A percentile compares a stretch with the other conserved stretches of the same genome.
Evolutionary conservation across 2,888 invertebrate species (phyloP).

Genomic region (Drosophila rubida): DNA sequence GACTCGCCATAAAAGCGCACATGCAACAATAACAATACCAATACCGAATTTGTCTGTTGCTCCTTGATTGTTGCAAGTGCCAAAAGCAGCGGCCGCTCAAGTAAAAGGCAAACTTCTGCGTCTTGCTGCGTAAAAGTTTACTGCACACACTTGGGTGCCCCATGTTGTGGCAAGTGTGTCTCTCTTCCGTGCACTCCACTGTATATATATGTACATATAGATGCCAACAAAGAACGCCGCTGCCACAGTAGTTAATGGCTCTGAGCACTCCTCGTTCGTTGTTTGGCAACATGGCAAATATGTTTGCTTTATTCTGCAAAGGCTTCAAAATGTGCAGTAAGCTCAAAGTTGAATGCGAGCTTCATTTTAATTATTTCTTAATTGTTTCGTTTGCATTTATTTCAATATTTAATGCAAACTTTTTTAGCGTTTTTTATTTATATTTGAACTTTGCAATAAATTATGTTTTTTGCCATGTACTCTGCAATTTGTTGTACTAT

Average conservation of each 20-base stretch:
- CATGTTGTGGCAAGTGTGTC: slow-evolving; percentile 5
- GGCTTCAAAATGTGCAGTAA: too few relatives aligned
- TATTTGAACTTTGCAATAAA: too few relatives aligned
- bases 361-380: too few relatives aligned
- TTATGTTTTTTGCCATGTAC: too few relatives aligned
- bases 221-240: not conserved
- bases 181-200: slow-evolving; percentile 12
- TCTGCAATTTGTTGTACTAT: too few relatives aligned
- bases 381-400: too few relatives aligned
- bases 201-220: not conserved
- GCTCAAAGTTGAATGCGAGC: too few relatives aligned
- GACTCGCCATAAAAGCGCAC: slow-evolving; percentile 43
- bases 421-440: too few relatives aligned
- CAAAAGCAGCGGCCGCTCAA: slow-evolving; percentile 32
- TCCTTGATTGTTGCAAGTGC: slow-evolving; percentile 53
- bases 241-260: slow-evolving; percentile 14
- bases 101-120: slow-evolving; percentile 45
- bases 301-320: too few relatives aligned
- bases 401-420: too few relatives aligned
- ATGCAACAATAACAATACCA: slow-evolving; percentile 14
- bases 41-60: slow-evolving; percentile 52
- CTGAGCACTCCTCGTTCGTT: not conserved
- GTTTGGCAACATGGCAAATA: too few relatives aligned
- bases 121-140: slow-evolving; percentile 59
- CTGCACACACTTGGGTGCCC: slow-evolving; percentile 59